Evolutionary conservation across 2,797 vertebrate species (phyloP).

Genomic region (Silurus aristotelis): DNA sequence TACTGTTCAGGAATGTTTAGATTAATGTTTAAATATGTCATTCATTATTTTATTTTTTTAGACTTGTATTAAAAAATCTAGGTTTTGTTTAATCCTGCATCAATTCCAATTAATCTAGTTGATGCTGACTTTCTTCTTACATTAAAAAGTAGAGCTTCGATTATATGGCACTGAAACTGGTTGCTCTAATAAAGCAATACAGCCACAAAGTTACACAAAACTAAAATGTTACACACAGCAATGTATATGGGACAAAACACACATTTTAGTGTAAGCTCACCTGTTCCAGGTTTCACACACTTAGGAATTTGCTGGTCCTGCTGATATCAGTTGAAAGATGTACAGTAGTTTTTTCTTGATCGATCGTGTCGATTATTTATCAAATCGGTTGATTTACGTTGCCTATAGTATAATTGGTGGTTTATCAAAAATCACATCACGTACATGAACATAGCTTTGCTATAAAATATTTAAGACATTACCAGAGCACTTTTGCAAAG

Average conservation of each 20-base stretch:
- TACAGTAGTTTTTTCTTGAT: too few relatives aligned
- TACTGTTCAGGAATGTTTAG: not conserved
- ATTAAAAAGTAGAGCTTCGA: not conserved
- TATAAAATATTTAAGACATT: not conserved
- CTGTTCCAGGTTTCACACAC: not conserved
- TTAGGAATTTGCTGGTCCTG: not conserved
- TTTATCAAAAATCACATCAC: not conserved
- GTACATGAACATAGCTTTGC: not conserved
- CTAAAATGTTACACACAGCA: not conserved
- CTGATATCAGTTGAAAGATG: not conserved
- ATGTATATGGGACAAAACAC: not conserved
- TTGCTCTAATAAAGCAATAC: not conserved
- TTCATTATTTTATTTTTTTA: not conserved
- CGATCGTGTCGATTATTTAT: too few relatives aligned
- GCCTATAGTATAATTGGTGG: not conserved
- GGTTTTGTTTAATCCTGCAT: not conserved
- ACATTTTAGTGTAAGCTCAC: not conserved
- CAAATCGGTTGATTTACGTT: too few relatives aligned
- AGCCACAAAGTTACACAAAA: not conserved
- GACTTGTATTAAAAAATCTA: not conserved
- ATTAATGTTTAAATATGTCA: not conserved
- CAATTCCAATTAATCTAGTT: not conserved
- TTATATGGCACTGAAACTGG: not conserved
- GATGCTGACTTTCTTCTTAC: not conserved
- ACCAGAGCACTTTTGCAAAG: not conserved